A percentile compares a stretch with the other conserved stretches of the same genome.
Evolutionary conservation across 2,113 vertebrate genomes (phyloP).

Genomic region (Actinemys pallida): DNA sequence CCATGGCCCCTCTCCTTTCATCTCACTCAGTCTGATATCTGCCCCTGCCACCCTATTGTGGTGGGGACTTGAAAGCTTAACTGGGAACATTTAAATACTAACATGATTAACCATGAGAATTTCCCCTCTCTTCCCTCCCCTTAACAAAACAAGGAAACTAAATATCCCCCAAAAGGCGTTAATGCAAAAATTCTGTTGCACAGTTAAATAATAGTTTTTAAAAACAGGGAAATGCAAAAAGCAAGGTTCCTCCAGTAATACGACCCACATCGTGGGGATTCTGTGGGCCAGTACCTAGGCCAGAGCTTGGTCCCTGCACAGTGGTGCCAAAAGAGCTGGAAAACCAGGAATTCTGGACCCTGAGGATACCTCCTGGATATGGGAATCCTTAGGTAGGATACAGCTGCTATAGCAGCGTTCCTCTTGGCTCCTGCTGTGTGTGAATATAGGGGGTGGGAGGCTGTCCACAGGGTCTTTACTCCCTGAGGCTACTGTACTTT

Average conservation of each 20-base stretch:
- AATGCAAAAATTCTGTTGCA: neutral
- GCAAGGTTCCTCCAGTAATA: neutral
- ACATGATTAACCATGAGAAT: neutral
- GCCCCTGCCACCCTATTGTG: neutral
- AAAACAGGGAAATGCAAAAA: neutral
- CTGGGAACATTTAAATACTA: neutral
- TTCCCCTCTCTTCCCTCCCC: too few relatives aligned
- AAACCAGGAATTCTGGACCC: too few relatives aligned
- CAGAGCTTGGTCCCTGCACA: neutral
- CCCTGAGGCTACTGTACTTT: neutral
- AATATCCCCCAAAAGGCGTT: neutral
- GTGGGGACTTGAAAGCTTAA: neutral
- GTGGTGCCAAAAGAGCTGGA: too few relatives aligned
- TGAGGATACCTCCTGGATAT: too few relatives aligned
- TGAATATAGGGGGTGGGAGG: neutral
- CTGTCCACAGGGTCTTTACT: fast-evolving
- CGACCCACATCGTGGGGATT: neutral
- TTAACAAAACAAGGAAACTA: neutral
- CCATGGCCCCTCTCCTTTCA: neutral
- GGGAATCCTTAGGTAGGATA: too few relatives aligned
- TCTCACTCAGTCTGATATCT: neutral
- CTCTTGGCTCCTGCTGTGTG: neutral
- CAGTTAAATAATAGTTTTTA: neutral
- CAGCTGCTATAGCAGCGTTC: fast-evolving
- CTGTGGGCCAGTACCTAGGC: neutral